Evolutionary conservation across 2,797 vertebrate genomes (phyloP), one percentile per base, ranked within the genome.

Genomic region (Girardinus metallicus): DNA sequence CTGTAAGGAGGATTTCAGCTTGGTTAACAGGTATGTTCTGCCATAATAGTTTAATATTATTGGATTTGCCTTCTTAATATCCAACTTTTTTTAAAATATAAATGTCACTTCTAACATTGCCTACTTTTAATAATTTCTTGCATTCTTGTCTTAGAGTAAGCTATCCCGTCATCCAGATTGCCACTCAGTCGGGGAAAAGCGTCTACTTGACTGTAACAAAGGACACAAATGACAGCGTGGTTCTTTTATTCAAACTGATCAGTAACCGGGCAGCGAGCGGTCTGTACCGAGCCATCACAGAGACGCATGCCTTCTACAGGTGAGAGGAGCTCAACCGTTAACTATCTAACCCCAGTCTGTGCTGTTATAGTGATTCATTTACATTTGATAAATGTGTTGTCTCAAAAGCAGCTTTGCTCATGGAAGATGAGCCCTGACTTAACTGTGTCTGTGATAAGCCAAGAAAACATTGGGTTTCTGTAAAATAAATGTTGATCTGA

Each of bases 241-340:
- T 99, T 87, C 96, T 98, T n/a, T 81, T 99, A 75, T 99, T 99
- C 89, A 99, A 99, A 94, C 96, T 99, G 92, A 97, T 99, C 93
- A 99, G 98, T 91, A 99, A 97, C 83, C 95, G 98, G 77, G 99
- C 99, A 1, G 98, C 99, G 85, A 99, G 98, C 6, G 99, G 98
- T 11, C 96, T 99, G 43, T 99, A 99, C 90, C 93, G 99, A 74
- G 98, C 98, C 10, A 98, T 99, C 91, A 99, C 99, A 0, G 99
- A 99, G 91, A 99, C 99, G 0, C 99, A 99, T 23, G 98, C 99
- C 1, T 99, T 99, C 95, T 99, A 99, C 96, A 98, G 99, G 98
- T 97, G 84, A 85, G 96, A 23, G 39, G 41, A 2, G 0, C 12
- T 72, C 68, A 29, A 29, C 43, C 0, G 13, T 71, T 34, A 10